phyloP scores from a whole-genome alignment of 1,140 invertebrate species.

The Pogonomyrmex barbatus region DNA sequence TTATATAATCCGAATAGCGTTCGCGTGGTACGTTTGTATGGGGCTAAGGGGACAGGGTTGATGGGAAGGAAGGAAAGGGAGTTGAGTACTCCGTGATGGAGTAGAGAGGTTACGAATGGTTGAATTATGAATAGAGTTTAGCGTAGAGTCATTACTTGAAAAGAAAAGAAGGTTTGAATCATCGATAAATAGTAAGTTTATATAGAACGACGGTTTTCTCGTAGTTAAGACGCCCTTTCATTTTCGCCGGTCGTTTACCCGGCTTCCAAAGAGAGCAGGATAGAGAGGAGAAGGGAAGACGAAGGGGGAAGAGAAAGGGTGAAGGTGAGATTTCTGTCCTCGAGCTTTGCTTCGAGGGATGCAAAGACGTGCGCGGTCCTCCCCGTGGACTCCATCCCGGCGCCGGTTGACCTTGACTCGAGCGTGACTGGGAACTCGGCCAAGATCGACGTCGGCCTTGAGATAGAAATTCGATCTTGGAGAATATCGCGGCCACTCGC shows the following conservation, averaged over 20 bases:
- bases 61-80: not conserved
- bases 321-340: conserved; percentile 52
- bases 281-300: too few species aligned
- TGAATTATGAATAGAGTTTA: conserved; percentile 86
- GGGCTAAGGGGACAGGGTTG: conserved; percentile 8
- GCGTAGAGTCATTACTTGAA: conserved; percentile 79
- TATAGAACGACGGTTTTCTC: conserved; percentile 71
- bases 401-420: conserved; percentile 45
- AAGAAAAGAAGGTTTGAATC: conserved; percentile 72
- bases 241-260: conserved; percentile 62
- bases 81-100: conserved; percentile 50
- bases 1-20: conserved; percentile 71
- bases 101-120: conserved; percentile 83
- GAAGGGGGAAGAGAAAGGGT: too few species aligned
- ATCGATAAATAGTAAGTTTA: conserved; percentile 74
- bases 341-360: conserved; percentile 60
- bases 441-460: conserved; percentile 37
- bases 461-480: conserved; percentile 42
- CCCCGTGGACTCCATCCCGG: conserved; percentile 21
- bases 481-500: not conserved
- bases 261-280: conserved; percentile 66
- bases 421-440: conserved; percentile 22
- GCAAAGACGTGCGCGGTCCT: conserved; percentile 11
- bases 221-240: conserved; percentile 69
- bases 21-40: conserved; percentile 63